Percentiles rank a stretch among this genome's conserved stretches.
Evolutionary conservation across 2,113 vertebrate species (phyloP).

Genomic region (Tenebrosternarchus preto): DNA sequence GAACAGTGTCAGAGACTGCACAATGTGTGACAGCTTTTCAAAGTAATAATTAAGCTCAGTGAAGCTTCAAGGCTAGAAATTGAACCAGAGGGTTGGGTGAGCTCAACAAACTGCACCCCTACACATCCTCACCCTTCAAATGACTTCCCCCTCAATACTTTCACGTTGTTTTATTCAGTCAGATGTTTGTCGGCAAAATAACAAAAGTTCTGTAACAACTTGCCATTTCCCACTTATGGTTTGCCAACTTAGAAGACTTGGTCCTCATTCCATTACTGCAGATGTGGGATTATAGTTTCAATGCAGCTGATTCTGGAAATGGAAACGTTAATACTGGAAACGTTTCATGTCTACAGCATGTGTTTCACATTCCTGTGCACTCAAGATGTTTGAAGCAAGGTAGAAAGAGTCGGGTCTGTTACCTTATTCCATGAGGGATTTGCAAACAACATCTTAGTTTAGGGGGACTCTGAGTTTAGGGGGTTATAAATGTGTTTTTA

Average conservation of each 20-base stretch:
- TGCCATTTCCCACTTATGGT: neutral
- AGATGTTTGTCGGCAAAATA: slow-evolving; percentile 15
- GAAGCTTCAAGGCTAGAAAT: slow-evolving; percentile 33
- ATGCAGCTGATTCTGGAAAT: too few relatives aligned
- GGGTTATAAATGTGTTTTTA: slow-evolving; percentile 9
- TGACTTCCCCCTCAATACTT: neutral
- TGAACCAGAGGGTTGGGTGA: slow-evolving; percentile 7
- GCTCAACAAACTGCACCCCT: neutral
- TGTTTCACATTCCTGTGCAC: neutral
- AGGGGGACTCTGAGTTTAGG: slow-evolving; percentile 10
- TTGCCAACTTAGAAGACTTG: neutral
- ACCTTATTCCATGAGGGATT: slow-evolving; percentile 9
- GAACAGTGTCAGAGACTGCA: neutral
- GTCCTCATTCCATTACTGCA: neutral
- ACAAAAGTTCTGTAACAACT: neutral
- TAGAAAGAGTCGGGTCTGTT: slow-evolving; percentile 35
- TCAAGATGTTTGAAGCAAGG: slow-evolving; percentile 16
- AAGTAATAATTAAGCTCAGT: slow-evolving; percentile 37
- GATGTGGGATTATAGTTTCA: neutral
- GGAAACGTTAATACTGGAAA: too few relatives aligned
- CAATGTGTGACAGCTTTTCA: slow-evolving; percentile 17
- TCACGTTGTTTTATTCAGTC: neutral
- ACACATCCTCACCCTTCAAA: neutral
- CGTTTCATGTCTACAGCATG: neutral
- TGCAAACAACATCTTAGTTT: slow-evolving; percentile 13